Percentiles rank a stretch among this genome's conserved stretches.
Conservation (phyloP, 2,113 vertebrate genomes). For the Rhinoderma darwinii region DNA sequence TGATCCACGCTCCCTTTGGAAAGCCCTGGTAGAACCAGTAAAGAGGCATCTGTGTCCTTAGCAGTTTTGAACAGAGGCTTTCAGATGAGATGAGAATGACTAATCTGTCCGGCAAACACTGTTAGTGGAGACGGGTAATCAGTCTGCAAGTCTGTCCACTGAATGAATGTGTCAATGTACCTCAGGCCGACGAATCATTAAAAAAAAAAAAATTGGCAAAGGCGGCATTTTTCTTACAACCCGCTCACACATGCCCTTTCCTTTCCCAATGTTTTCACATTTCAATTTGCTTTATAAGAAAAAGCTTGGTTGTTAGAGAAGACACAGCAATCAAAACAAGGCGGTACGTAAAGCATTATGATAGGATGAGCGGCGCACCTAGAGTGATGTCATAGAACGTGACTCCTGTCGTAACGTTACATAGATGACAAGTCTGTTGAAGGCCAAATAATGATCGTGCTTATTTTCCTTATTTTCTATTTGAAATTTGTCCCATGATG, state of each 20-base stretch:
- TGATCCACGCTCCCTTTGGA: conserved; percentile 69
- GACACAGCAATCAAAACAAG: not conserved
- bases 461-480: not conserved
- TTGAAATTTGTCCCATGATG: too few relatives aligned
- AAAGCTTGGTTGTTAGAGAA: not conserved
- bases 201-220: conserved; percentile 58
- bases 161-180: conserved; percentile 74
- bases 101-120: conserved; percentile 77
- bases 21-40: conserved; percentile 65
- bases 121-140: conserved; percentile 69
- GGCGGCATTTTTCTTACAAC: conserved; percentile 60
- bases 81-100: conserved; percentile 70
- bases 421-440: not conserved
- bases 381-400: not conserved
- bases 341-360: not conserved
- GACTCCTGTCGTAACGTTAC: not conserved
- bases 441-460: not conserved
- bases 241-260: conserved; percentile 5
- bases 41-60: conserved; percentile 74
- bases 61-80: conserved; percentile 72
- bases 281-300: not conserved
- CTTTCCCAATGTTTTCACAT: conserved; percentile 20
- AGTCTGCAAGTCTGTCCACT: conserved; percentile 64
- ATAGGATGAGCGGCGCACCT: not conserved
- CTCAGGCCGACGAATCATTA: conserved; percentile 66